Evolutionary conservation across 2,888 invertebrate genomes (phyloP).

Genomic region (Antheraea yamamai): DNA sequence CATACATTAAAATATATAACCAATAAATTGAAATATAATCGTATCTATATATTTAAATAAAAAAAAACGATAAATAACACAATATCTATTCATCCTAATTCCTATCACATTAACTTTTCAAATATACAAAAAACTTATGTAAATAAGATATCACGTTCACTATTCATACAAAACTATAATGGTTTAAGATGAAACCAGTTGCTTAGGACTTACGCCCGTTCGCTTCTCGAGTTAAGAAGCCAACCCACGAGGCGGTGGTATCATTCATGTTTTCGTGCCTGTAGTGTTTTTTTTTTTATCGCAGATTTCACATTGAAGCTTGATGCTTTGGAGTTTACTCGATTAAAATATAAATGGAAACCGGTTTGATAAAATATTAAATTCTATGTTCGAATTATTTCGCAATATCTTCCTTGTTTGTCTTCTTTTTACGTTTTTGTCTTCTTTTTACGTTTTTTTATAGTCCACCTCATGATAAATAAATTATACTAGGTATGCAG

Average conservation of each 20-base stretch:
- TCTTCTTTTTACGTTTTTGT: neutral
- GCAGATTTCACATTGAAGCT: neutral
- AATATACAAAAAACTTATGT: slow-evolving; percentile 14
- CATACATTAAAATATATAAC: neutral
- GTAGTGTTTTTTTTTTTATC: neutral
- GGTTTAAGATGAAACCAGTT: neutral
- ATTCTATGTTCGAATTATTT: neutral
- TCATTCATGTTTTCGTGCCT: neutral
- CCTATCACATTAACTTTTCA: neutral
- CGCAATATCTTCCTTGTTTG: neutral
- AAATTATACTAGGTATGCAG: neutral
- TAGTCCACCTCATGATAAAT: neutral
- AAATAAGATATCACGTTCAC: neutral
- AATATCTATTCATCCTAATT: slow-evolving; percentile 7
- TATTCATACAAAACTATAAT: neutral
- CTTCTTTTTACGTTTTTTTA: neutral
- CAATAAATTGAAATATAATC: neutral
- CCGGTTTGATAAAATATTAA: neutral
- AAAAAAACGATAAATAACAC: neutral
- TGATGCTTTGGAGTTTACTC: neutral
- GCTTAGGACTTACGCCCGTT: neutral
- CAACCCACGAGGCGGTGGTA: neutral
- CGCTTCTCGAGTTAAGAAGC: neutral
- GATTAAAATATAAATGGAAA: slow-evolving; percentile 1
- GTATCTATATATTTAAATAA: neutral